These are phyloP conservation scores for Nothobranchius kuhntae DNA, from an alignment of 2,113 vertebrate species.

Conservation along the genomic window DNA sequence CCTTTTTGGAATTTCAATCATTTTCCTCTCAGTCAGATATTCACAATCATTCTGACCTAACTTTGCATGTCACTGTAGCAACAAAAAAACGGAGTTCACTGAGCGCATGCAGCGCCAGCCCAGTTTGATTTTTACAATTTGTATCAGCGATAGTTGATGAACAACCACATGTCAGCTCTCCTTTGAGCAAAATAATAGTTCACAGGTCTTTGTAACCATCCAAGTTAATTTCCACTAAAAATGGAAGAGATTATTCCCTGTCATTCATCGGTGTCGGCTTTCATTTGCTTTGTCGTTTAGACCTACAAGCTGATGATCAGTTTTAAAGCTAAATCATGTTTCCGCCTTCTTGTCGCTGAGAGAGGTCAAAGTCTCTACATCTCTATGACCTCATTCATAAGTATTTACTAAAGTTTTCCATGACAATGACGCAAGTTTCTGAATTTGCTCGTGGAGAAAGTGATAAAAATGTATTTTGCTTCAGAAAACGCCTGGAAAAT, in stretches of 20 bases:
- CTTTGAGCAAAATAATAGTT: background rate
- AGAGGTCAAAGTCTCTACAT: background rate
- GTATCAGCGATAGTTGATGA: background rate
- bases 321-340: background rate
- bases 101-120: background rate
- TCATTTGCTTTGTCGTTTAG: background rate
- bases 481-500: slow-evolving; percentile 6
- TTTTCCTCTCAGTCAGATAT: background rate
- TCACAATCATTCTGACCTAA: background rate
- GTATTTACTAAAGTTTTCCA: background rate
- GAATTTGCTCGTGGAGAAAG: background rate
- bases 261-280: background rate
- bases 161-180: background rate
- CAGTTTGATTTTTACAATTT: background rate
- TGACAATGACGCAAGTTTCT: background rate
- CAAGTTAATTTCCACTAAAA: slow-evolving; percentile 4
- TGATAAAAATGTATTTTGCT: background rate
- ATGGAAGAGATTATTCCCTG: background rate
- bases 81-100: background rate
- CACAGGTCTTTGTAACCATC: background rate
- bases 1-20: background rate
- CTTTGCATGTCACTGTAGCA: background rate
- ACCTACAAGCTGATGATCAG: background rate
- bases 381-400: background rate
- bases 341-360: background rate